Base-by-base conservation (phyloP, 2,888 invertebrate genomes). In the Stenolophus ochropezus region DNA sequence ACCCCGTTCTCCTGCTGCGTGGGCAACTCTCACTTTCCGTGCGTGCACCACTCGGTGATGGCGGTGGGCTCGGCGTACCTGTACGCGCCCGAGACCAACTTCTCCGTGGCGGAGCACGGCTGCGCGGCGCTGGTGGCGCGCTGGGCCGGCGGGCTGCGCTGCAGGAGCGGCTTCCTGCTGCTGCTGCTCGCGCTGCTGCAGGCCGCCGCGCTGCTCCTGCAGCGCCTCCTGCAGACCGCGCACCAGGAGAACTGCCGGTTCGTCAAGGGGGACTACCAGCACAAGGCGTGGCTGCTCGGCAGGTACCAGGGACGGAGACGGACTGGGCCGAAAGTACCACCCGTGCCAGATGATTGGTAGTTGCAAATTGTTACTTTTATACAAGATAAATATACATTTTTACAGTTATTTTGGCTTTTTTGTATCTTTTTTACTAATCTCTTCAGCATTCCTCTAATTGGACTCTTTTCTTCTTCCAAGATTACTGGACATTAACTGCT, bases 1-100 rank as follows among this genome's bases (percentile, higher is more conserved):
- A 91, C 92, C 0, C 93, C 93, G 0, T 93, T 92, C 86, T 93
- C 93, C 85, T 93, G 93, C 84, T 93, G 93, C 84, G 91, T 91
- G 0, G 90, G 91, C 85, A 89, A 90, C 47, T 89, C 90, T 0
- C 87, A 90, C 27, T 91, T 89, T 84, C 92, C 92, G 0, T 93
- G 93, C 85, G 91, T 93, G 53, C 93, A 93, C 84, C 91, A 92
- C 82, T 90, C 91, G 6, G 88, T 93, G 53, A 91, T 91, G 58
- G 88, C 89, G 83, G 87, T 87, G n/a, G 91, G 91, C n/a, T 87
- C 86, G 5, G 90, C 90, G 23, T 93, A 93, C 85, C 89, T 91
- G 81, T 93, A 93, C 84, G 87, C 91, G 58, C 91, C 92, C 2
- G 86, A 87, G 82, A 85, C 86, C 8, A 89, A 89, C 84, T 85